Evolutionary conservation across 2,888 invertebrate genomes (phyloP).

Genomic region (Amblyjoppa fuscipennis): DNA sequence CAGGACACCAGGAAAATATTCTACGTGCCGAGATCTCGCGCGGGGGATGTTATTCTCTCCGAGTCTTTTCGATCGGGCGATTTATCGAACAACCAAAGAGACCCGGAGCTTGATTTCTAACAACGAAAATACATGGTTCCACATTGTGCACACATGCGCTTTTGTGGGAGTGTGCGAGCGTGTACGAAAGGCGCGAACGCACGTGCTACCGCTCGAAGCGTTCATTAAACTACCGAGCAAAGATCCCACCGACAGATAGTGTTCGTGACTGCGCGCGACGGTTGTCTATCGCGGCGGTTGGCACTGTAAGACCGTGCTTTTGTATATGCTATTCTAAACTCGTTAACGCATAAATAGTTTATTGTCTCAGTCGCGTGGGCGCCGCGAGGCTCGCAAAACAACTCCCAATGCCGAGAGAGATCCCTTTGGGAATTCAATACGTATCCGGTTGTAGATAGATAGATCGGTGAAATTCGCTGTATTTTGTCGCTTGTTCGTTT

Average conservation of each 20-base stretch:
- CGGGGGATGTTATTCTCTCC: conserved; percentile 2
- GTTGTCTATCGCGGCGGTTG: conserved; percentile 8
- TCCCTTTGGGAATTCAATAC: conserved; percentile 63
- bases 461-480: conserved; percentile 6
- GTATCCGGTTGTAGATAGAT: conserved; percentile 65
- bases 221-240: conserved; percentile 64
- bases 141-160: neutral
- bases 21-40: neutral
- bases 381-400: conserved; percentile 37
- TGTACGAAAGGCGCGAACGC: conserved; percentile 45
- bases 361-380: conserved; percentile 66
- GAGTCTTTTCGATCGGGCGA: conserved; percentile 17
- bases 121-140: conserved; percentile 16
- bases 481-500: conserved; percentile 37
- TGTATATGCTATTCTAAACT: conserved; percentile 59
- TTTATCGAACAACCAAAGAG: conserved; percentile 28
- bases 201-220: conserved; percentile 64
- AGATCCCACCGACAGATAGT: conserved; percentile 61
- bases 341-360: conserved; percentile 67
- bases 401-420: conserved; percentile 30
- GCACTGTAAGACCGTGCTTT: conserved; percentile 15
- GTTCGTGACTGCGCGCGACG: conserved; percentile 16
- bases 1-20: neutral
- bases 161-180: neutral
- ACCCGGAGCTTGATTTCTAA: conserved; percentile 32